phyloP scores from a whole-genome alignment of 2,113 vertebrate genomes.

The Tachuris rubrigastra region DNA sequence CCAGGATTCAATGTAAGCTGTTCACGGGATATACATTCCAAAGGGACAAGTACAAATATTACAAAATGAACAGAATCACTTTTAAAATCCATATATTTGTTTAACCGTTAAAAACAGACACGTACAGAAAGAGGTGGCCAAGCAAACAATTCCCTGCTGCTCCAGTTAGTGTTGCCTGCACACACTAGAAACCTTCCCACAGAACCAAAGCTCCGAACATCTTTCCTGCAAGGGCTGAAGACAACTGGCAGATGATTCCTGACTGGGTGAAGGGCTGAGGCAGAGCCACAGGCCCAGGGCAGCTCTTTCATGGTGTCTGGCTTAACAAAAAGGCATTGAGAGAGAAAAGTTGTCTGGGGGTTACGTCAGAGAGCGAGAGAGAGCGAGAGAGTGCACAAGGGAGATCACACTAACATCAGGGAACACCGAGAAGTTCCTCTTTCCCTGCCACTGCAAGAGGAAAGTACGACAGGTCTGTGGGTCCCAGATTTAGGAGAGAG shows the following conservation, averaged over 20 bases:
- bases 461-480: not conserved
- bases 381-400: not conserved
- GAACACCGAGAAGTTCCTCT: not conserved
- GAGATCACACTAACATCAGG: not conserved
- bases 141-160: not conserved
- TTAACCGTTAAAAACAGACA: conserved; percentile 63
- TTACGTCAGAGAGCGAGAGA: not conserved
- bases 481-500: not conserved
- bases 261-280: not conserved
- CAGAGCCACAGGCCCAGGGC: not conserved
- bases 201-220: not conserved
- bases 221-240: not conserved
- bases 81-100: conserved; percentile 46
- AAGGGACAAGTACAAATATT: conserved; percentile 35
- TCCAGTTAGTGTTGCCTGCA: not conserved
- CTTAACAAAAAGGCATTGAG: conserved; percentile 35
- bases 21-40: conserved; percentile 27
- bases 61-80: conserved; percentile 31
- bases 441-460: not conserved
- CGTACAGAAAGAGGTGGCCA: conserved; percentile 42
- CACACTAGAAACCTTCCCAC: not conserved
- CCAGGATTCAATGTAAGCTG: not conserved
- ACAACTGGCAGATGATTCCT: not conserved
- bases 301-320: not conserved
- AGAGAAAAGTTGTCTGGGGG: not conserved